These are phyloP conservation scores for Eupithecia subumbrata DNA, from an alignment of 2,888 invertebrate species.

Conservation along the genomic window DNA sequence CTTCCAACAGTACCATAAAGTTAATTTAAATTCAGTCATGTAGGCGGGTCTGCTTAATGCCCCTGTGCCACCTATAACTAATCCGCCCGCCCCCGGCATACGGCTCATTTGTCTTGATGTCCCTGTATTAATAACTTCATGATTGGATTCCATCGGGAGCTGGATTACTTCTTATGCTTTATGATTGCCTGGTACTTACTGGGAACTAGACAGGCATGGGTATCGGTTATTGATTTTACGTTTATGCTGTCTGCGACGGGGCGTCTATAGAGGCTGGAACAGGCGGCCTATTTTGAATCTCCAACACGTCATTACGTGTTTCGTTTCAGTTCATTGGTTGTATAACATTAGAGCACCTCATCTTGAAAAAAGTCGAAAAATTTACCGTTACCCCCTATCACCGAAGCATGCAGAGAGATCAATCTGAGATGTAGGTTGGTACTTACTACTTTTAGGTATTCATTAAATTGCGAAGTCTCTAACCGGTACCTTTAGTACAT, in stretches of 20 bases:
- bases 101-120: slow-evolving; percentile 68
- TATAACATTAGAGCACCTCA: too few species aligned
- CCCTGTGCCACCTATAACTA: slow-evolving; percentile 72
- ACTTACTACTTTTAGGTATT: too few species aligned
- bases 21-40: slow-evolving; percentile 71
- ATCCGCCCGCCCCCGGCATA: slow-evolving; percentile 63
- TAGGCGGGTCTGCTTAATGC: slow-evolving; percentile 69
- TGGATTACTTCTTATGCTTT: slow-evolving; percentile 6
- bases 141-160: slow-evolving; percentile 25
- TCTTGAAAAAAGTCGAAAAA: too few species aligned
- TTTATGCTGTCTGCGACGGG: neutral
- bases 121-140: slow-evolving; percentile 29
- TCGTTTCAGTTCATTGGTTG: too few species aligned
- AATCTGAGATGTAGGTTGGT: too few species aligned
- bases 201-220: neutral
- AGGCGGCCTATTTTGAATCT: too few species aligned
- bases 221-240: neutral
- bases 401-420: too few species aligned
- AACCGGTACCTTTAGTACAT: too few species aligned
- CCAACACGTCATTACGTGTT: too few species aligned
- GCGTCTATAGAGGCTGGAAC: neutral
- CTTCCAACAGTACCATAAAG: slow-evolving; percentile 51
- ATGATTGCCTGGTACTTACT: slow-evolving; percentile 14
- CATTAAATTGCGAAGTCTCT: too few species aligned
- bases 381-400: too few species aligned